Evolutionary conservation across 2,113 vertebrate species (phyloP).

Genomic region (Rhynchomys soricoides): DNA sequence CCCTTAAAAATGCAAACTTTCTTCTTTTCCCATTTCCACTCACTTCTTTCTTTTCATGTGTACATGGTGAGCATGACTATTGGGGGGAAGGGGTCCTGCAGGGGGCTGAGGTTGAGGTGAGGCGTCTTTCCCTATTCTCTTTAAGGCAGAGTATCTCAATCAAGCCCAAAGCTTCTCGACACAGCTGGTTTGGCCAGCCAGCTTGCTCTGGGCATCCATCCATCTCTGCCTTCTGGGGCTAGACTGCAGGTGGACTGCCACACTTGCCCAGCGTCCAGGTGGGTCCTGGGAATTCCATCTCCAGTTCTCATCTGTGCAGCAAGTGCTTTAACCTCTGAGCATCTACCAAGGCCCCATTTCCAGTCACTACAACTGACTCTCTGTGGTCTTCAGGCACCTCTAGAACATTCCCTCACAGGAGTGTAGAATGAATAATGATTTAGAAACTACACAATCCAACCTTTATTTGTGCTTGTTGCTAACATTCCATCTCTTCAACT

Average conservation of each 20-base stretch:
- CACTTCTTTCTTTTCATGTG: not conserved
- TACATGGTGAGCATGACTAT: too few relatives aligned
- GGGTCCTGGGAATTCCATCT: not conserved
- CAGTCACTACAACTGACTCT: not conserved
- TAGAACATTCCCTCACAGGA: not conserved
- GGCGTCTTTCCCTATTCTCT: not conserved
- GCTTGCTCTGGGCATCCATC: too few relatives aligned
- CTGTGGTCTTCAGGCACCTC: not conserved
- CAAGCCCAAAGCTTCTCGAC: not conserved
- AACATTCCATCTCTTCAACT: not conserved
- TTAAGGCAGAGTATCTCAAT: not conserved
- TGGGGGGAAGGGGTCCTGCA: too few relatives aligned
- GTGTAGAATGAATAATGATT: not conserved
- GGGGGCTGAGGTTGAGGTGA: not conserved
- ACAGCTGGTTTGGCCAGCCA: not conserved
- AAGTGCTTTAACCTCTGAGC: not conserved
- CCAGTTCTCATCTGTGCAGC: not conserved
- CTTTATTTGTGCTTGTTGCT: not conserved
- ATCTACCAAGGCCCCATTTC: not conserved
- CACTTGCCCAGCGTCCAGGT: not conserved
- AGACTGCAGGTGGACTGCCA: not conserved
- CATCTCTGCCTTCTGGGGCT: not conserved
- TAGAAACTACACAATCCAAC: not conserved
- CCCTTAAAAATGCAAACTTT: conserved; percentile 40
- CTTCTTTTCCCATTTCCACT: not conserved